Conservation (phyloP, 1,140 invertebrate species). For the silkworm (Bombyx mori) region ASM3026992v2 NC_085129.1:10503501-10504000, state of each 20-base stretch:
- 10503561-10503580: constrained; percentile 36
- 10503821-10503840: too few relatives aligned
- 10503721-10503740: constrained; percentile 26
- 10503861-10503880: too few relatives aligned
- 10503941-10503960: too few relatives aligned
- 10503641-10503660: constrained; percentile 42
- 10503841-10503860: too few relatives aligned
- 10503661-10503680: constrained; percentile 34
- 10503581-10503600: neutral
- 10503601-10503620: neutral
- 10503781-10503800: too few relatives aligned
- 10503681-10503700: constrained; percentile 43
- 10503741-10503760: constrained; percentile 44
- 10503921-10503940: too few relatives aligned
- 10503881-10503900: too few relatives aligned
- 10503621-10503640: neutral
- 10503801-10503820: too few relatives aligned
- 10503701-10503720: constrained; percentile 50
- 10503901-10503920: too few relatives aligned
- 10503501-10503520: constrained; percentile 28
- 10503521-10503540: constrained; percentile 26
- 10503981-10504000: too few relatives aligned
- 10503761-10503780: constrained; percentile 24
- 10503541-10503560: constrained; percentile 32
- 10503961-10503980: too few relatives aligned